phyloP scores from a whole-genome alignment of 1,140 invertebrate genomes.

The Cyclina sinensis region DNA sequence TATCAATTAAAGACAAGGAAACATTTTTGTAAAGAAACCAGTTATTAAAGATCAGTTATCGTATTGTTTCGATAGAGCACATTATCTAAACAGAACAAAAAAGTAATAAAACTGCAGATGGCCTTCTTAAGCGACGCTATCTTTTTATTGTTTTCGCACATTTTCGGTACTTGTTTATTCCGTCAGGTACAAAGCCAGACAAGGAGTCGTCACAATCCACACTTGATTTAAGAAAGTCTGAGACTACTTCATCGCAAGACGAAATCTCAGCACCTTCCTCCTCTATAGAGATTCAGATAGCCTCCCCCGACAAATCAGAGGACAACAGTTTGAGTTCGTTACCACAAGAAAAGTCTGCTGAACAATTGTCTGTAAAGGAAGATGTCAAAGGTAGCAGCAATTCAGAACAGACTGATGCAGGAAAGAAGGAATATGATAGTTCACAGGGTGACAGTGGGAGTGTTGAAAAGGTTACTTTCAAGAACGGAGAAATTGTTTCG shows the following conservation, averaged over 20 bases:
- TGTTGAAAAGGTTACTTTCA: constrained; percentile 36
- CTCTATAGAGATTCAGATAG: neutral
- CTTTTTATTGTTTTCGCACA: too few species aligned
- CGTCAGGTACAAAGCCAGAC: too few species aligned
- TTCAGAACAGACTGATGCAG: neutral
- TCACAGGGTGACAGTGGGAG: neutral
- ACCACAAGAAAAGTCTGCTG: neutral
- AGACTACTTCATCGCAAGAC: neutral
- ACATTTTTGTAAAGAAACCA: too few species aligned
- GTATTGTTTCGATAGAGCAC: too few species aligned
- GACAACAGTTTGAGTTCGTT: neutral
- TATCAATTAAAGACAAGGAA: too few species aligned
- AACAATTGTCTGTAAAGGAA: neutral
- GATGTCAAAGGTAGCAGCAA: neutral
- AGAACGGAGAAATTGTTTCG: constrained; percentile 44
- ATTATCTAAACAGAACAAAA: too few species aligned
- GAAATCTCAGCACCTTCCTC: neutral
- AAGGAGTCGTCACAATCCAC: too few species aligned
- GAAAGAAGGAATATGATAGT: neutral
- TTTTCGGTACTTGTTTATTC: too few species aligned
- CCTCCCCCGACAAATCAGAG: neutral
- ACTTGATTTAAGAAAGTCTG: neutral
- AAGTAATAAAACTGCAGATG: too few species aligned
- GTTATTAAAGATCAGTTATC: too few species aligned
- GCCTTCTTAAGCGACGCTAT: too few species aligned